Percentiles rank a stretch among this genome's conserved stretches.
phyloP scores from a whole-genome alignment of 2,113 vertebrate species.

The Balaeniceps rex region DNA sequence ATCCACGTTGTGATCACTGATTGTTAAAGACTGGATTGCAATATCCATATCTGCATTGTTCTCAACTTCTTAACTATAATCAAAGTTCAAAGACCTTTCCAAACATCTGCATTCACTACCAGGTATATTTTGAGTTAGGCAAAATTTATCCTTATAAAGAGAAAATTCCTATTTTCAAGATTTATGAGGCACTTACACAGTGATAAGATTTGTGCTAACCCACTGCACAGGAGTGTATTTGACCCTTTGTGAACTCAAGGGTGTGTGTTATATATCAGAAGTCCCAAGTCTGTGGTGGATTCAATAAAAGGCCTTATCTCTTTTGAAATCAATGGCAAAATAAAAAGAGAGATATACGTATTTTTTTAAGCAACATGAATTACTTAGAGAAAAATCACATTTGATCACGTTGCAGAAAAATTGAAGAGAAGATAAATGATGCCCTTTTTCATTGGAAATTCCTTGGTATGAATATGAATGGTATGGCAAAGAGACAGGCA shows the following conservation, averaged over 20 bases:
- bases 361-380: not conserved
- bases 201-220: not conserved
- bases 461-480: not conserved
- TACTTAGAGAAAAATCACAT: not conserved
- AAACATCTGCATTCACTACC: not conserved
- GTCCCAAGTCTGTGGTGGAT: not conserved
- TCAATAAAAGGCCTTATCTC: not conserved
- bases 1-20: not conserved
- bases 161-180: not conserved
- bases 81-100: not conserved
- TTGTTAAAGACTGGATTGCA: not conserved
- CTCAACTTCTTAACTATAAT: not conserved
- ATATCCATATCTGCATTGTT: not conserved
- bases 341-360: not conserved
- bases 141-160: not conserved
- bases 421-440: not conserved
- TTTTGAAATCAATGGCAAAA: not conserved
- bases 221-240: not conserved
- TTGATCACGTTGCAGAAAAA: fast-evolving
- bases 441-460: not conserved
- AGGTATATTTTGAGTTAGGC: not conserved
- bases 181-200: not conserved
- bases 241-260: not conserved
- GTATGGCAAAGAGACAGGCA: not conserved
- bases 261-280: not conserved